Evolutionary conservation across 2,113 vertebrate species (phyloP).

Genomic region (Anarhynchus alexandrinus): DNA sequence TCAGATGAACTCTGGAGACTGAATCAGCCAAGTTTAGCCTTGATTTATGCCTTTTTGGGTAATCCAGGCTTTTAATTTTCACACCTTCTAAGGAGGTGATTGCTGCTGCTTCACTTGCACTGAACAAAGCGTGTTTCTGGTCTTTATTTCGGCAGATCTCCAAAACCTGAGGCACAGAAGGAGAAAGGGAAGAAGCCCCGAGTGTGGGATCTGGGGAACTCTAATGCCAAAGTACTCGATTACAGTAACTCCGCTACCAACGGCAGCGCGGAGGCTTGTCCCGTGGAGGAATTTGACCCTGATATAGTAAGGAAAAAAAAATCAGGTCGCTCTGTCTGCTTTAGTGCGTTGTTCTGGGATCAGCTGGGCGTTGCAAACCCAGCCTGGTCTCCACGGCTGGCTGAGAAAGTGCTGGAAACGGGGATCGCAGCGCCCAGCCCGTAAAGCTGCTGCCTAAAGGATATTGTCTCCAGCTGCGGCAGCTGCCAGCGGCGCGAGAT

Average conservation of each 20-base stretch:
- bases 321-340: neutral
- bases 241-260: constrained; percentile 82
- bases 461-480: neutral
- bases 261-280: constrained; percentile 59
- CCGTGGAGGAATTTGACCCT: constrained; percentile 65
- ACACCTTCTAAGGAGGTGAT: fast-evolving
- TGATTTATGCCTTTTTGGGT: neutral
- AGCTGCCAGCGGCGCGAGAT: neutral
- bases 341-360: fast-evolving
- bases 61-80: neutral
- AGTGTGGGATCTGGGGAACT: constrained; percentile 86
- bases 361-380: too few species aligned
- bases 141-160: constrained; percentile 77
- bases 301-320: neutral
- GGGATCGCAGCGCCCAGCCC: neutral
- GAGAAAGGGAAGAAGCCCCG: constrained; percentile 86
- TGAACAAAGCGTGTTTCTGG: fast-evolving
- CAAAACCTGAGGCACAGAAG: constrained; percentile 85
- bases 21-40: neutral
- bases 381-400: neutral
- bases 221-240: constrained; percentile 85
- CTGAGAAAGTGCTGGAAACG: neutral
- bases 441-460: fast-evolving
- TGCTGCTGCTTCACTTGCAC: neutral
- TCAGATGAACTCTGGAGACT: neutral